Percentiles rank a stretch among this genome's conserved stretches.
These are phyloP conservation scores for Cuniculus paca DNA, from an alignment of 2,797 vertebrate species.

Conservation along the genomic window DNA sequence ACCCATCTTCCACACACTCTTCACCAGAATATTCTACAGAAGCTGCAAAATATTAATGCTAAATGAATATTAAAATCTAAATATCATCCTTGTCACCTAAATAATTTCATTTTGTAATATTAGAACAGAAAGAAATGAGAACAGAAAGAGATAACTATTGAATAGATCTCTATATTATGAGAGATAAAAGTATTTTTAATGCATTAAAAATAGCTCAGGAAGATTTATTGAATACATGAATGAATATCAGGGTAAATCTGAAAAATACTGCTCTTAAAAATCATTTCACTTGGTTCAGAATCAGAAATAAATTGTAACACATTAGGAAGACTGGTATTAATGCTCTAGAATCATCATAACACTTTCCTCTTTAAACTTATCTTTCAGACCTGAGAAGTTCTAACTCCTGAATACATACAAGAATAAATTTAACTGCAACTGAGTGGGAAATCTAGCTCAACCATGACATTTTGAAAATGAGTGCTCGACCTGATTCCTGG, in stretches of 20 bases:
- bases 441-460: conserved; percentile 54
- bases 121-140: neutral
- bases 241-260: conserved; percentile 25
- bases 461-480: conserved; percentile 70
- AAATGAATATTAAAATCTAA: neutral
- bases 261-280: conserved; percentile 51
- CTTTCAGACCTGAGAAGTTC: neutral
- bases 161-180: neutral
- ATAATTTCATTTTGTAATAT: neutral
- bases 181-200: neutral
- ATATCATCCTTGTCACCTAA: neutral
- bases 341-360: neutral
- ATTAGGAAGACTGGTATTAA: neutral
- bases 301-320: conserved; percentile 41
- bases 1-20: neutral
- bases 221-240: conserved; percentile 27
- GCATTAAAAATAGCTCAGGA: neutral
- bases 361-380: neutral
- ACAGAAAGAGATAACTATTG: neutral
- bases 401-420: conserved; percentile 44
- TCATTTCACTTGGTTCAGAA: conserved; percentile 30
- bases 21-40: neutral
- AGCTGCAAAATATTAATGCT: neutral
- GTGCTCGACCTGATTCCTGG: neutral
- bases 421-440: conserved; percentile 42